phyloP scores from a whole-genome alignment of 2,888 invertebrate species.

The Ochropacha duplaris region DNA sequence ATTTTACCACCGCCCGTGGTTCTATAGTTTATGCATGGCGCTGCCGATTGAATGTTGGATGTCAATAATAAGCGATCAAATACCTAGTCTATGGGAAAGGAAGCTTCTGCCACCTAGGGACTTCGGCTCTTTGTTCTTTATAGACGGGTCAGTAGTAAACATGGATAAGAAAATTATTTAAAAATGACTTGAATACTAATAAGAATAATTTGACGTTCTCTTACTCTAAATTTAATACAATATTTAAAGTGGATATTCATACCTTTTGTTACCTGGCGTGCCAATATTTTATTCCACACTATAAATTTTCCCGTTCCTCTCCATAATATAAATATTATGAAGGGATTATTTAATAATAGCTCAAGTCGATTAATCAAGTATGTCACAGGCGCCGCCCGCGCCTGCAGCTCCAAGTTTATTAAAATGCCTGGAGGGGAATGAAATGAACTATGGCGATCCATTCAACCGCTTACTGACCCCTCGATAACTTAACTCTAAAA shows the following conservation, averaged over 20 bases:
- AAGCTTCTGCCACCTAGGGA: no score
- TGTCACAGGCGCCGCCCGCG: not conserved
- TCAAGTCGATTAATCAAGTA: conserved; percentile 1
- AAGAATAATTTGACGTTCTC: no score
- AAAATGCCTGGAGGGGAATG: conserved; percentile 1
- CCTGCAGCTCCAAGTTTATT: conserved; percentile 1
- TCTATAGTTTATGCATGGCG: conserved; percentile 2
- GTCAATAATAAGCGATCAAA: not conserved
- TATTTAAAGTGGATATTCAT: no score
- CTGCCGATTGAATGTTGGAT: not conserved
- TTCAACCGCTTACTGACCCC: conserved; percentile 3
- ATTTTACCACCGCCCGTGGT: conserved; percentile 3
- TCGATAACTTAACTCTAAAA: not conserved
- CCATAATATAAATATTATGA: not conserved
- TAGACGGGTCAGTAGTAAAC: no score
- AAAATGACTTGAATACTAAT: no score
- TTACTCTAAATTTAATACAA: no score
- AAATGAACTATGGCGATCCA: conserved; percentile 1
- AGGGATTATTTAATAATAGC: not conserved
- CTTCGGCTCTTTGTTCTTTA: no score
- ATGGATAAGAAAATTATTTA: no score
- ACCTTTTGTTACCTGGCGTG: not conserved
- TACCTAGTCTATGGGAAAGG: not conserved
- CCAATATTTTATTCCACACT: not conserved
- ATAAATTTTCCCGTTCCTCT: not conserved